Percentiles rank a stretch among this genome's conserved stretches.
phyloP scores from a whole-genome alignment of 2,797 vertebrate genomes.

The Lagodon rhomboides region DNA sequence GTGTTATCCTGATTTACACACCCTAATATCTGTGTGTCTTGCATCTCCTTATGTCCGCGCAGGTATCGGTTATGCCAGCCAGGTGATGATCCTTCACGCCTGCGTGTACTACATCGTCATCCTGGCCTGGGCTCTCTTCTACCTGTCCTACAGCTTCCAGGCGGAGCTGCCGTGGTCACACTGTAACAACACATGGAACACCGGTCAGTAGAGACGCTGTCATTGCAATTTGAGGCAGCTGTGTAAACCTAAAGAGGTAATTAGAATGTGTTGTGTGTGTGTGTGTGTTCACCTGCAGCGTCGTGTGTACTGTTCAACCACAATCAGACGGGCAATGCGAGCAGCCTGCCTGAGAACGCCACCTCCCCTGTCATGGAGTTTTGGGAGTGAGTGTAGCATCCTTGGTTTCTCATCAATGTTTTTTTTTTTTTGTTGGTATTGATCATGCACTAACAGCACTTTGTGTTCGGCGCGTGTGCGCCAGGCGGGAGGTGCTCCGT shows the following conservation, averaged over 20 bases:
- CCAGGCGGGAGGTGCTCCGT: constrained; percentile 80
- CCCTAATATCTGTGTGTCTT: neutral
- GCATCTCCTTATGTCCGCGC: constrained; percentile 26
- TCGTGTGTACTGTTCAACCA: constrained; percentile 74
- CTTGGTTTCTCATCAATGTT: neutral
- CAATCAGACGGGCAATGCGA: constrained; percentile 68
- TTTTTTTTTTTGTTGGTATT: neutral
- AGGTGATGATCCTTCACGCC: constrained; percentile 84
- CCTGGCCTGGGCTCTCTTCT: constrained; percentile 84
- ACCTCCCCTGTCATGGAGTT: constrained; percentile 91
- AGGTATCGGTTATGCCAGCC: constrained; percentile 85
- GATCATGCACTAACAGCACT: constrained; percentile 3
- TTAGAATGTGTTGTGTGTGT: neutral
- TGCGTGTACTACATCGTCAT: constrained; percentile 85
- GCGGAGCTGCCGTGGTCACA: constrained; percentile 80
- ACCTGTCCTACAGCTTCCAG: constrained; percentile 80
- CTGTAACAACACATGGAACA: constrained; percentile 87
- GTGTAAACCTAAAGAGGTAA: neutral
- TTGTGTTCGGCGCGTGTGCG: constrained; percentile 32
- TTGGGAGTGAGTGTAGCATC: constrained; percentile 89
- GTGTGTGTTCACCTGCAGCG: constrained; percentile 58
- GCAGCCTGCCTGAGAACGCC: constrained; percentile 73
- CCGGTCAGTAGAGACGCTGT: constrained; percentile 56
- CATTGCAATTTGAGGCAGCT: neutral
- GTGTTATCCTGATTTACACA: neutral